These are phyloP conservation scores for Hyposoter dolosus DNA, from an alignment of 2,888 invertebrate genomes.

Conservation along the genomic window DNA sequence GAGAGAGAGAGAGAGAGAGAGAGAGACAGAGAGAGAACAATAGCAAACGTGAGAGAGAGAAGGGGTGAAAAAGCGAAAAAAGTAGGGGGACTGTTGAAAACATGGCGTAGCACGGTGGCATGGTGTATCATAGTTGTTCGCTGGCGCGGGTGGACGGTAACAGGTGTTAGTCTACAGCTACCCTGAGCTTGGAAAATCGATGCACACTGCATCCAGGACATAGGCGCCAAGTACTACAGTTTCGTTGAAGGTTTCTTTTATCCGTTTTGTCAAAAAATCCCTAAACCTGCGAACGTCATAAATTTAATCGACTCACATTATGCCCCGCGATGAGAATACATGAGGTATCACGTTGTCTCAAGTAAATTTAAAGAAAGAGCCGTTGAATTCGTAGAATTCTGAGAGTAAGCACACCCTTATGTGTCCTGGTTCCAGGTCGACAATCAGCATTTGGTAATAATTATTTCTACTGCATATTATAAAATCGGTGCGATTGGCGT, in stretches of 20 bases:
- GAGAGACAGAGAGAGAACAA: conserved; percentile 45
- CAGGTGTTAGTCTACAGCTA: conserved; percentile 81
- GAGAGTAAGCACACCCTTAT: not conserved
- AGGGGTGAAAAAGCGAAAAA: conserved; percentile 13
- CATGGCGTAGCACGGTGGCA: conserved; percentile 55
- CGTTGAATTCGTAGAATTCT: not conserved
- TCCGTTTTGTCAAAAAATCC: not conserved
- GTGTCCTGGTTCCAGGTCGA: not conserved
- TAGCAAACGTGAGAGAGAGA: conserved; percentile 22
- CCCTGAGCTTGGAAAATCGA: conserved; percentile 74
- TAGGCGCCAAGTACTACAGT: conserved; percentile 4
- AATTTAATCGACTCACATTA: not conserved
- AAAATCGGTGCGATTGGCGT: not conserved
- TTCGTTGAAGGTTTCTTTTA: conserved; percentile 1
- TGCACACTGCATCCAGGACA: conserved; percentile 70
- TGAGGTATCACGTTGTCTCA: not conserved
- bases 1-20: conserved; percentile 32
- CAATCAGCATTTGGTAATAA: not conserved
- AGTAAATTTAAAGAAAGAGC: not conserved
- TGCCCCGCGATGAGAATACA: not conserved
- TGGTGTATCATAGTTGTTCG: conserved; percentile 66
- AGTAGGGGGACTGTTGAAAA: conserved; percentile 12
- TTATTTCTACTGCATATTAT: not conserved
- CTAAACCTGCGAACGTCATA: not conserved
- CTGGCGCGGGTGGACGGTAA: conserved; percentile 78